Percentiles rank a stretch among this genome's conserved stretches.
These are phyloP conservation scores for Zaprionus ghesquierei DNA, from an alignment of 1,140 invertebrate genomes.

Conservation along the genomic window DNA sequence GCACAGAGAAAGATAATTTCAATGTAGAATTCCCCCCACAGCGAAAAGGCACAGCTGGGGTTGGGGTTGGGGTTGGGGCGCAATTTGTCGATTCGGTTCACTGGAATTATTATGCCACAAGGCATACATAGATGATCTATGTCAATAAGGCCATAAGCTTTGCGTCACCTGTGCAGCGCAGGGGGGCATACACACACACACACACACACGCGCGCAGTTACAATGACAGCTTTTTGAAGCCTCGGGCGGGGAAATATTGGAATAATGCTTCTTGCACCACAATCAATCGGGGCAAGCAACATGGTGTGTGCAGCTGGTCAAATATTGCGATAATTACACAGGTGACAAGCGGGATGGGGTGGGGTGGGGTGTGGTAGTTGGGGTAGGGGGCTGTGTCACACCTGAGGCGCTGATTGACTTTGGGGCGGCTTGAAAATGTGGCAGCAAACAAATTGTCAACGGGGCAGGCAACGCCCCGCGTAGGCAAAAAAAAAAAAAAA, in stretches of 20 bases:
- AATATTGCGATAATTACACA: constrained; percentile 35
- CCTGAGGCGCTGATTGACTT: constrained; percentile 29
- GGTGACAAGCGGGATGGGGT: not conserved
- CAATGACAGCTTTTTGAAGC: constrained; percentile 9
- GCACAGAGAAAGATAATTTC: not conserved
- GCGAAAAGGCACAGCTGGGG: not conserved
- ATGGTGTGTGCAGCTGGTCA: constrained; percentile 55
- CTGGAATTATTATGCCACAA: not conserved
- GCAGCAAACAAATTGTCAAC: constrained; percentile 63
- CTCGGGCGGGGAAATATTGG: constrained; percentile 33
- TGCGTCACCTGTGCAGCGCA: not conserved
- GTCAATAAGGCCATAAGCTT: not conserved
- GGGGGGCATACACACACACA: not conserved
- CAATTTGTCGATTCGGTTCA: not conserved
- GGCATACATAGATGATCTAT: not conserved
- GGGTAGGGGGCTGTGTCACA: not conserved
- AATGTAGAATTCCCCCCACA: not conserved
- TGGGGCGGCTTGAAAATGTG: constrained; percentile 41
- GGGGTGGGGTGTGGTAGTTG: too few species aligned
- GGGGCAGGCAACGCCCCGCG: constrained; percentile 45
- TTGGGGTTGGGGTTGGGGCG: not conserved
- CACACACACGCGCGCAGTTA: too few species aligned
- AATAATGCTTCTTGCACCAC: constrained; percentile 45
- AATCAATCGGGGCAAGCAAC: constrained; percentile 41
- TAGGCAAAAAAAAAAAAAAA: constrained; percentile 46